Conservation (phyloP, 2,888 invertebrate genomes). For the Chrysomela aeneicollis region DNA sequence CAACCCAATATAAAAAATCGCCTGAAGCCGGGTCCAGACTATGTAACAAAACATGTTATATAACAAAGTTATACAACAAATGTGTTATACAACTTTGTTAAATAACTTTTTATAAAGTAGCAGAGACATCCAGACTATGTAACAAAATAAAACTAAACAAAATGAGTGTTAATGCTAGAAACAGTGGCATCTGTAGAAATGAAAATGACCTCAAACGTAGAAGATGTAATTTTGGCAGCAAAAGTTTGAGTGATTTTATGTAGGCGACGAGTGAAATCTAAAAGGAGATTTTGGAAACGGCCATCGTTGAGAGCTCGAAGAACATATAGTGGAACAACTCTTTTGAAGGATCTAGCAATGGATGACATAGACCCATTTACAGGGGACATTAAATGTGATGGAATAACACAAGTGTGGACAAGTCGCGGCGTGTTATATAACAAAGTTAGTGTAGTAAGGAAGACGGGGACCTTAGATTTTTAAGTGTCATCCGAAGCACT, state of each 20-base stretch:
- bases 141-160: slow-evolving; percentile 5
- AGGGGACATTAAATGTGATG: slow-evolving; percentile 31
- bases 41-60: slow-evolving; percentile 21
- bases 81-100: slow-evolving; percentile 1
- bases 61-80: too few relatives aligned
- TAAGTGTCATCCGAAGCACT: too few relatives aligned
- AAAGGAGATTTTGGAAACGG: slow-evolving; percentile 30
- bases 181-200: slow-evolving; percentile 12
- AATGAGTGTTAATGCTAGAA: neutral
- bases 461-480: too few relatives aligned
- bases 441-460: too few relatives aligned
- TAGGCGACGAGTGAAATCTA: neutral
- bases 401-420: too few relatives aligned
- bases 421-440: too few relatives aligned
- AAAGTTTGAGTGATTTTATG: slow-evolving; percentile 17
- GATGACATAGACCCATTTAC: slow-evolving; percentile 29
- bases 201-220: slow-evolving; percentile 14
- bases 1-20: slow-evolving; percentile 7
- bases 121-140: slow-evolving; percentile 7
- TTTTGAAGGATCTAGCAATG: slow-evolving; percentile 28
- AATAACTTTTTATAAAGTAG: slow-evolving; percentile 2
- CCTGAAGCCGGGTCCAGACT: neutral
- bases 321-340: slow-evolving; percentile 29
- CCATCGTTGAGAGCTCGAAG: slow-evolving; percentile 28
- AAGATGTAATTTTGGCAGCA: slow-evolving; percentile 10